Evolutionary conservation across 1,140 invertebrate species (phyloP), one percentile per base, ranked within the genome.

Genomic region (Scaptomyza graminum): DNA sequence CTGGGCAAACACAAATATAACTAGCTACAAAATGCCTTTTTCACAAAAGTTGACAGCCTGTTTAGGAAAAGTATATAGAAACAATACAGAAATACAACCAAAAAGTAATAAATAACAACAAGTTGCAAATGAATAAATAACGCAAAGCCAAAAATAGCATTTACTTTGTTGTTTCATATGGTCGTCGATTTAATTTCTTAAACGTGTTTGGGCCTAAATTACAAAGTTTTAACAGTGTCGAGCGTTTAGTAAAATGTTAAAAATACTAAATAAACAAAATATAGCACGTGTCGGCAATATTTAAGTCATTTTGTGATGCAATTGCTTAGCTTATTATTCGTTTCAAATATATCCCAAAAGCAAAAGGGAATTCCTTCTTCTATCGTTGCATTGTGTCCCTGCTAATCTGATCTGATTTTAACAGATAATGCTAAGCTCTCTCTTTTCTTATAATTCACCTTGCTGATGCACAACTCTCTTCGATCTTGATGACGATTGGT

Each of bases 1-100:
- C 61, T 68, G 59, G 59, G 66, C 66, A 69, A 69, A 66, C n/a
- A 57, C 49, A 59, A 52, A 66, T 25, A 57, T 13, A 65, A 25
- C 39, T 11, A 28, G 54, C 37, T 44, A 49, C n/a, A 56, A 39
- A 47, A 67, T 49, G 15, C 34, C 6, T 41, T 39, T 61, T 15
- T 18, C 44, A 47, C 25, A 60, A 34, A 31, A 15, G 56, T 25
- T 7, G 46, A 54, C 49, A 52, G 13, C 8, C 13, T 15, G 31
- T 7, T 25, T 31, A n/a, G 15, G 25, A 41, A 39, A 28, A 31
- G 12, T 7, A 9, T 31, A 51, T 43, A 61, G 54, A 0, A 28
- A 31, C n/a, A 11, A 56, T 15, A 25, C 41, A 51, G 44, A 18
- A 64, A 52, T 2, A 37, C 28, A 31, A 31, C 28, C 5, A 39